Evolutionary conservation across 2,888 invertebrate species (phyloP).

Genomic region (Hemistola chrysoprasaria): DNA sequence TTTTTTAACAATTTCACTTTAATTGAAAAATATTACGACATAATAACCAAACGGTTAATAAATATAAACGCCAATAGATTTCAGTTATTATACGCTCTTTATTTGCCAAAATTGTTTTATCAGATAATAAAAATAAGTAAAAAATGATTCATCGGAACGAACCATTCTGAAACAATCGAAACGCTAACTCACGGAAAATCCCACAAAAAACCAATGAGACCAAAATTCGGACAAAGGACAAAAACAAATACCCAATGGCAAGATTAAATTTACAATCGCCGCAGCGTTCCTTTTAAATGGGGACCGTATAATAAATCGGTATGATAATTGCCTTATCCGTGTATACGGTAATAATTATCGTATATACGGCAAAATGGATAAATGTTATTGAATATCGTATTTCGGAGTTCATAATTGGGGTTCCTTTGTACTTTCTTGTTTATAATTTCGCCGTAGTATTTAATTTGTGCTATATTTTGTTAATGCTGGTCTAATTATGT

Average conservation of each 20-base stretch:
- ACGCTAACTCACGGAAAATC: too few relatives aligned
- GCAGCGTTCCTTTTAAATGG: conserved; percentile 2
- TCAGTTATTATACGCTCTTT: too few relatives aligned
- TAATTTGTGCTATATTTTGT: too few relatives aligned
- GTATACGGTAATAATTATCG: conserved; percentile 17
- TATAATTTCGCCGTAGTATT: too few relatives aligned
- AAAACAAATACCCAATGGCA: conserved; percentile 23
- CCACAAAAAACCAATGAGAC: conserved; percentile 5
- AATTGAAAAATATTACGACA: too few relatives aligned
- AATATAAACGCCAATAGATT: too few relatives aligned
- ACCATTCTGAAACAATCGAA: too few relatives aligned
- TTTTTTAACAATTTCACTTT: too few relatives aligned
- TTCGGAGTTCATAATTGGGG: conserved; percentile 25
- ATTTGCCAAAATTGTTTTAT: conserved; percentile 11
- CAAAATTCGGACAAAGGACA: conserved; percentile 18
- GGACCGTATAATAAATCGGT: conserved; percentile 41
- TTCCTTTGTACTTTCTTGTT: conserved; percentile 8
- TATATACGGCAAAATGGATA: conserved; percentile 15
- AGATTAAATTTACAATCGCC: conserved; percentile 31
- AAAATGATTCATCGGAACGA: conserved; percentile 24
- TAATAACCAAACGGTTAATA: too few relatives aligned
- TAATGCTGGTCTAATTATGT: too few relatives aligned
- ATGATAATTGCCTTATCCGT: conserved; percentile 50
- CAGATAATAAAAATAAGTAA: conserved; percentile 25
- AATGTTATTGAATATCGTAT: conserved; percentile 35